These are phyloP conservation scores for Idaea biselata DNA, from an alignment of 2,888 invertebrate genomes.

Conservation along the genomic window DNA sequence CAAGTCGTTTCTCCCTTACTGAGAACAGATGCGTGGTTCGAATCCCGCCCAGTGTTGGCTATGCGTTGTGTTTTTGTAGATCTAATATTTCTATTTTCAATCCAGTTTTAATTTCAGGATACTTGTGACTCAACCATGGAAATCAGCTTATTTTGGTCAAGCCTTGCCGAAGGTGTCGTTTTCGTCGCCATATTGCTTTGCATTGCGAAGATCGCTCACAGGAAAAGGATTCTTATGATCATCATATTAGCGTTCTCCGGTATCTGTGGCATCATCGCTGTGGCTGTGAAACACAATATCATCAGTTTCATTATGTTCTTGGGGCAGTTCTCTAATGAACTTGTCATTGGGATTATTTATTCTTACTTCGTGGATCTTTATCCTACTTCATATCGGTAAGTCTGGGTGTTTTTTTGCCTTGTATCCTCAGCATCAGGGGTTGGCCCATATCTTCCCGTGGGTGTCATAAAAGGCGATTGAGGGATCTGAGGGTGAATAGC, in stretches of 20 bases:
- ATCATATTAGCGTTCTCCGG: conserved; percentile 32
- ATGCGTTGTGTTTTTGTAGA: too few relatives aligned
- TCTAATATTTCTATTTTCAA: not conserved
- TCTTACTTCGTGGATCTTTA: conserved; percentile 52
- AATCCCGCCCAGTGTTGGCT: too few relatives aligned
- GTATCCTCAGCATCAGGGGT: too few relatives aligned
- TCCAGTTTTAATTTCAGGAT: conserved; percentile 14
- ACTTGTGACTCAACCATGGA: conserved; percentile 32
- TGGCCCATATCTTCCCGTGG: too few relatives aligned
- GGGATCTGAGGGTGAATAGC: too few relatives aligned
- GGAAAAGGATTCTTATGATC: conserved; percentile 39
- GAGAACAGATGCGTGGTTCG: too few relatives aligned
- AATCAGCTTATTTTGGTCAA: conserved; percentile 30
- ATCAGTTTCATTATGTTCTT: conserved; percentile 44
- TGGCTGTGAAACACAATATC: conserved; percentile 33
- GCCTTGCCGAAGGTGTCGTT: conserved; percentile 32
- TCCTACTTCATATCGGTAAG: conserved; percentile 52
- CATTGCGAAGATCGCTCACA: conserved; percentile 37
- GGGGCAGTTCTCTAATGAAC: conserved; percentile 35
- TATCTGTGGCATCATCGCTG: conserved; percentile 32
- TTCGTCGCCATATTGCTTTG: conserved; percentile 38
- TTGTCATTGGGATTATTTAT: conserved; percentile 43
- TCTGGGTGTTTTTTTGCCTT: too few relatives aligned
- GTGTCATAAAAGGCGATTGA: too few relatives aligned
- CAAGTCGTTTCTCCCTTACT: too few relatives aligned